phyloP scores from a whole-genome alignment of 2,888 invertebrate genomes.

The Pristionchus fissidentatus region DNA sequence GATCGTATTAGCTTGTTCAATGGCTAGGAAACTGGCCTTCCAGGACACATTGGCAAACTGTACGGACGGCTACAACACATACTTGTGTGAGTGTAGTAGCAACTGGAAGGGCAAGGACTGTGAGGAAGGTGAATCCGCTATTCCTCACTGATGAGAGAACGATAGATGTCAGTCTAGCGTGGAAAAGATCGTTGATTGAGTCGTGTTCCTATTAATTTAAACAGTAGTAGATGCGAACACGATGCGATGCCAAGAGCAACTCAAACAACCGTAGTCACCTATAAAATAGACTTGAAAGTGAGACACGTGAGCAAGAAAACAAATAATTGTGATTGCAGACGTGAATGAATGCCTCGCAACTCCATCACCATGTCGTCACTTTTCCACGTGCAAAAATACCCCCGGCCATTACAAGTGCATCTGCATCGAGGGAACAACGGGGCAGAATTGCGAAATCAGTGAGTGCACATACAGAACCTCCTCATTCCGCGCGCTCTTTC shows the following conservation, averaged over 20 bases:
- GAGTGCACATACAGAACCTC: too few relatives aligned
- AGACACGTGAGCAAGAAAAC: too few relatives aligned
- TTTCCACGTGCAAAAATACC: not conserved
- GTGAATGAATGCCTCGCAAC: not conserved
- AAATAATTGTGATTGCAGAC: not conserved
- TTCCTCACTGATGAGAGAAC: too few relatives aligned
- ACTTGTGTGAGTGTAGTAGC: not conserved
- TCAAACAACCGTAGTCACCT: too few relatives aligned
- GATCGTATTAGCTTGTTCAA: not conserved
- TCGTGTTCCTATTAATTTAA: too few relatives aligned
- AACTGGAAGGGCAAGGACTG: slow-evolving; percentile 6
- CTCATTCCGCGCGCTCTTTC: too few relatives aligned
- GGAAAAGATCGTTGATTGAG: too few relatives aligned
- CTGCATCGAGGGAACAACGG: slow-evolving; percentile 12
- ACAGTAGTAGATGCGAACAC: too few relatives aligned
- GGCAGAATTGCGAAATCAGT: slow-evolving; percentile 30
- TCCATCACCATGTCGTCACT: not conserved
- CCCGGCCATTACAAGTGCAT: slow-evolving; percentile 6
- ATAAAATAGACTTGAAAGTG: too few relatives aligned
- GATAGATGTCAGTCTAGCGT: too few relatives aligned
- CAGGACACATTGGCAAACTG: slow-evolving; percentile 22
- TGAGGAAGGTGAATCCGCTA: not conserved
- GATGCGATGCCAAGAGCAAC: too few relatives aligned
- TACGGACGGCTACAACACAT: slow-evolving; percentile 10
- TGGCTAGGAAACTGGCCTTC: too few relatives aligned